Evolutionary conservation across 2,113 vertebrate genomes (phyloP).

Genomic region (Enhydra lutris): DNA sequence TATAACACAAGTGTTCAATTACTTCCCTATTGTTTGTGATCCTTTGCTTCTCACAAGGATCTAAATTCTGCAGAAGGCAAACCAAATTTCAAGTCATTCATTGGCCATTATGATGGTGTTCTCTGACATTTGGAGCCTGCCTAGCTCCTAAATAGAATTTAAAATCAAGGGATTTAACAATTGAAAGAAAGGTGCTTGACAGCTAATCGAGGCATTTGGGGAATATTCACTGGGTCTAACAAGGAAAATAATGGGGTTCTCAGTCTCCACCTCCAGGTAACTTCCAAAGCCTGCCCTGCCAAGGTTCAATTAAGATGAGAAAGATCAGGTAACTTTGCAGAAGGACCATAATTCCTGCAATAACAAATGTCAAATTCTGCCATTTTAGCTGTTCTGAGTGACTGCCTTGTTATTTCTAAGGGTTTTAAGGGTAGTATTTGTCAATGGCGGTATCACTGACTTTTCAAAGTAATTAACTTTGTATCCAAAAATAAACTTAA

Average conservation of each 20-base stretch:
- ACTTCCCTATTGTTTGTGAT: not conserved
- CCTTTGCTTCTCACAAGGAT: not conserved
- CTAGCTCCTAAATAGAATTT: conserved; percentile 58
- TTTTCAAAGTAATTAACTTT: conserved; percentile 86
- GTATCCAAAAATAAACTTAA: conserved; percentile 83
- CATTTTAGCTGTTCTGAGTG: conserved; percentile 77
- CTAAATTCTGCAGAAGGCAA: conserved; percentile 40
- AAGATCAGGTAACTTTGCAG: conserved; percentile 78
- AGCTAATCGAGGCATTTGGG: conserved; percentile 29
- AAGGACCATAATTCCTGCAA: conserved; percentile 78
- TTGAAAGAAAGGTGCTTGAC: conserved; percentile 45
- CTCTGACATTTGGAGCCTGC: conserved; percentile 46
- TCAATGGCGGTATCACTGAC: conserved; percentile 78
- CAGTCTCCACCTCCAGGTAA: conserved; percentile 19
- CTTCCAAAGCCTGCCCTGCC: conserved; percentile 66
- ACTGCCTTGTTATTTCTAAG: conserved; percentile 77
- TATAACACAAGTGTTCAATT: not conserved
- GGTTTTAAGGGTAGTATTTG: conserved; percentile 80
- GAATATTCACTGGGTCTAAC: conserved; percentile 40
- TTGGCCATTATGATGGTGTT: not conserved
- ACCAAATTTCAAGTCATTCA: conserved; percentile 8
- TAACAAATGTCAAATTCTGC: conserved; percentile 76
- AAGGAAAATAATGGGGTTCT: conserved; percentile 56
- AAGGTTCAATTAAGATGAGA: conserved; percentile 83
- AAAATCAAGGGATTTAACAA: conserved; percentile 43